phyloP scores from a whole-genome alignment of 92 coral and sea anemone species.

The Nematostella vectensis region DNA sequence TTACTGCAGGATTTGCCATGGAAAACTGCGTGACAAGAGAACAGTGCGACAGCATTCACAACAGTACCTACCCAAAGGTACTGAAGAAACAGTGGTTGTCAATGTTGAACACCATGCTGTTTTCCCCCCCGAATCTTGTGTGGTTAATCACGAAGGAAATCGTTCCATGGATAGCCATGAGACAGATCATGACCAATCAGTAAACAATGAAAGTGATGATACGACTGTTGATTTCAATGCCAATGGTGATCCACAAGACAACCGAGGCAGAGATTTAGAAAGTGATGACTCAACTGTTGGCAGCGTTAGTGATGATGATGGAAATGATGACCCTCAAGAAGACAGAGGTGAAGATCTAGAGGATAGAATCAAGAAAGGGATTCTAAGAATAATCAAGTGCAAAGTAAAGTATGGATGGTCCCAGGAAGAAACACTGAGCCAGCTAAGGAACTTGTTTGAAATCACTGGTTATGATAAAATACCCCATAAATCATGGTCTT shows the following conservation, averaged over 20 bases:
- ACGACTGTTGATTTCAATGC: neutral
- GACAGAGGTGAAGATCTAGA: conserved; percentile 6
- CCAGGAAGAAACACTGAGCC: conserved; percentile 34
- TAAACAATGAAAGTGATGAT: too few species aligned
- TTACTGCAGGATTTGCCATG: neutral
- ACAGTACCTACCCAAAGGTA: neutral
- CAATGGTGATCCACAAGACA: neutral
- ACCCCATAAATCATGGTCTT: conserved; percentile 38
- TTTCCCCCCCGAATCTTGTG: neutral
- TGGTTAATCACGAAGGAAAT: neutral
- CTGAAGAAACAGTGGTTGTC: neutral
- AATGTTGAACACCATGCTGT: neutral
- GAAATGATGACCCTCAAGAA: conserved; percentile 5
- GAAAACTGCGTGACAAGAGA: conserved; percentile 1
- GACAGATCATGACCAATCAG: too few species aligned
- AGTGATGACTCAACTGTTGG: neutral
- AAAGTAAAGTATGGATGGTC: conserved; percentile 56
- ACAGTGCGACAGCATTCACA: conserved; percentile 1
- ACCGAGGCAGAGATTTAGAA: neutral
- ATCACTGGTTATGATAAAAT: conserved; percentile 29
- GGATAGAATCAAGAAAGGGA: conserved; percentile 15
- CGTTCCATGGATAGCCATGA: neutral
- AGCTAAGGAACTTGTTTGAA: conserved; percentile 40
- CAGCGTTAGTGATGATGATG: conserved; percentile 1
- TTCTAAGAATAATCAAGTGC: conserved; percentile 33